These are phyloP conservation scores for Parelbella ahira DNA, from an alignment of 2,888 invertebrate species.

Conservation along the genomic window DNA sequence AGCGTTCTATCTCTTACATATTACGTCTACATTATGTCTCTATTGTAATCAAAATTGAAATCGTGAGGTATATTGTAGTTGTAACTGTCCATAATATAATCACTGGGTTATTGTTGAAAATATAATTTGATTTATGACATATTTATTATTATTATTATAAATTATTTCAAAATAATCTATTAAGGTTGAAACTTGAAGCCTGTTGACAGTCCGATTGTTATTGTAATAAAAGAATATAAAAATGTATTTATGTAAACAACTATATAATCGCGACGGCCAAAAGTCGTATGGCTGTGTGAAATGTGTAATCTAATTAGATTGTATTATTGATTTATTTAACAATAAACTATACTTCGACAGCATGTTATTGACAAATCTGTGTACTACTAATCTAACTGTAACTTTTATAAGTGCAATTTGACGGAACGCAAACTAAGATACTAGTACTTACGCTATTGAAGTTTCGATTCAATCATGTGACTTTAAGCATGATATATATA, in stretches of 20 bases:
- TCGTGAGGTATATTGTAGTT: too few species aligned
- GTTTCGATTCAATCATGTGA: too few species aligned
- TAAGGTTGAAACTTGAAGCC: neutral
- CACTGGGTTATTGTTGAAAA: too few species aligned
- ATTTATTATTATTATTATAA: too few species aligned
- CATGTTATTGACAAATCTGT: conserved; percentile 24
- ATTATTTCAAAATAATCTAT: neutral
- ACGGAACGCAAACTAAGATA: conserved; percentile 3
- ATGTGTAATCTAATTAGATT: conserved; percentile 33
- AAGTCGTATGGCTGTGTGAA: conserved; percentile 59
- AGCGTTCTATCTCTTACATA: conserved; percentile 31
- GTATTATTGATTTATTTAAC: conserved; percentile 31
- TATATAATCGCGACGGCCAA: conserved; percentile 40
- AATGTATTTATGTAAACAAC: conserved; percentile 12
- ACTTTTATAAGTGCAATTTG: conserved; percentile 13
- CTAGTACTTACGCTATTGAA: conserved; percentile 13
- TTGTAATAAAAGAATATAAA: conserved; percentile 6
- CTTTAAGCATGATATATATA: too few species aligned
- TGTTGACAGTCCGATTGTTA: conserved; percentile 2
- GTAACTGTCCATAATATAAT: too few species aligned
- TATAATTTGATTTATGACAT: too few species aligned
- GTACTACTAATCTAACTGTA: conserved; percentile 17
- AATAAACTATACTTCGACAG: conserved; percentile 15
- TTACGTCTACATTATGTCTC: conserved; percentile 23
- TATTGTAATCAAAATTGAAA: conserved; percentile 1